Percentiles rank a stretch among this genome's conserved stretches.
Conservation (phyloP, 1,140 invertebrate species). For the Drosophila novamexicana region DNA sequence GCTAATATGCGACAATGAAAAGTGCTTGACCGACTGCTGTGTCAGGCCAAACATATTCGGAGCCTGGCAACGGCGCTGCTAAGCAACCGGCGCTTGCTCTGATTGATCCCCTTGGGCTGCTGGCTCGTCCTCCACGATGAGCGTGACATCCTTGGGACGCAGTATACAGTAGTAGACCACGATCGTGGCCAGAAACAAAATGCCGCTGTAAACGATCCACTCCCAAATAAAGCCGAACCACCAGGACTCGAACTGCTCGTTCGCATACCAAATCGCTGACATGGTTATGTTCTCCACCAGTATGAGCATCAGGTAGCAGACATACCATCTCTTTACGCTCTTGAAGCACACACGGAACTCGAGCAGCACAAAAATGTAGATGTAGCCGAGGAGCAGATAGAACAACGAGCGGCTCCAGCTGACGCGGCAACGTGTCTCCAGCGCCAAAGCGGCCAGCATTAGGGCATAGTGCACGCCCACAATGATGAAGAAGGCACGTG, state of each 20-base stretch:
- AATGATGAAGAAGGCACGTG: slow-evolving; percentile 86
- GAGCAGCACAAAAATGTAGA: slow-evolving; percentile 90
- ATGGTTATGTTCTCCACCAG: slow-evolving; percentile 88
- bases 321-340: slow-evolving; percentile 88
- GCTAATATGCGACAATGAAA: slow-evolving; percentile 2
- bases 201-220: slow-evolving; percentile 85
- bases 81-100: slow-evolving; percentile 44
- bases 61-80: slow-evolving; percentile 40
- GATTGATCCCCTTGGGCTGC: neutral
- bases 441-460: slow-evolving; percentile 87
- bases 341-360: slow-evolving; percentile 91
- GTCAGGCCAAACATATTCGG: slow-evolving; percentile 31
- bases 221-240: slow-evolving; percentile 86
- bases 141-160: slow-evolving; percentile 85
- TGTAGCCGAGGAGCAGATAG: slow-evolving; percentile 88
- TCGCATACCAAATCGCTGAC: slow-evolving; percentile 88
- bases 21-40: slow-evolving; percentile 24
- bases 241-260: slow-evolving; percentile 86
- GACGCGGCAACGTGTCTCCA: slow-evolving; percentile 86
- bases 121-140: slow-evolving; percentile 73
- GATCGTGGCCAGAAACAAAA: slow-evolving; percentile 85
- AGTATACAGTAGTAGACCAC: slow-evolving; percentile 86
- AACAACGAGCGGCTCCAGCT: slow-evolving; percentile 85
- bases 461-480: slow-evolving; percentile 87
- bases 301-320: slow-evolving; percentile 87